A percentile compares a stretch with the other conserved stretches of the same genome.
phyloP scores from a whole-genome alignment of 2,113 vertebrate species.

The Ancistrus triradiatus region DNA sequence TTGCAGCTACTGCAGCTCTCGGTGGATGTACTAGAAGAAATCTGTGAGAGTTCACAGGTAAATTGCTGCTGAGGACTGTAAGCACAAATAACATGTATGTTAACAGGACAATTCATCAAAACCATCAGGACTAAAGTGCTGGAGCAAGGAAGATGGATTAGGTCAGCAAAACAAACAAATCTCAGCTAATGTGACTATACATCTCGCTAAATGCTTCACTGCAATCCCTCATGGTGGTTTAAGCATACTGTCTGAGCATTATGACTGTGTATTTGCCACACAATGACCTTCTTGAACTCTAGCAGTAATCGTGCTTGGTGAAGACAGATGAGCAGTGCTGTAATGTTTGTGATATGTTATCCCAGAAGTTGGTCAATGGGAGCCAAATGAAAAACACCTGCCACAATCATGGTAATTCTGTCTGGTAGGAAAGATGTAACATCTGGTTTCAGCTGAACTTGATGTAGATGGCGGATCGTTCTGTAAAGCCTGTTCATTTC shows the following conservation, averaged over 20 bases:
- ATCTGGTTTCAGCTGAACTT: conserved; percentile 47
- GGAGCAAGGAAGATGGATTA: neutral
- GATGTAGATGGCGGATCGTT: conserved; percentile 34
- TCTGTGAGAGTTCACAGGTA: neutral
- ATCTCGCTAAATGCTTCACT: neutral
- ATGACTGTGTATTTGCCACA: conserved; percentile 7
- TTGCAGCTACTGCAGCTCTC: conserved; percentile 22
- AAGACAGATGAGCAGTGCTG: conserved; percentile 25
- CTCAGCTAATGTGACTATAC: conserved; percentile 7
- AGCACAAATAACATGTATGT: neutral
- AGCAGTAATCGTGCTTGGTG: conserved; percentile 3
- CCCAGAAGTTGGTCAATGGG: conserved; percentile 17
- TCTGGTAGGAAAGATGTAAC: conserved; percentile 35
- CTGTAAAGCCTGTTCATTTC: conserved; percentile 31
- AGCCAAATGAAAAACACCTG: conserved; percentile 50
- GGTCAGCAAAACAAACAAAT: conserved; percentile 14
- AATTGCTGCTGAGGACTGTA: neutral
- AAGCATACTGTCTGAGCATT: neutral
- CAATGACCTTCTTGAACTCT: neutral
- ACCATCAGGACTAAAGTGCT: neutral
- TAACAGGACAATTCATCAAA: neutral
- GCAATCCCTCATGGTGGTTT: conserved; percentile 5
- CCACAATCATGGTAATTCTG: conserved; percentile 29
- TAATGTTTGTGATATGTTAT: conserved; percentile 39
- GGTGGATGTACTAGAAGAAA: conserved; percentile 7